Percentiles rank a stretch among this genome's conserved stretches.
Conservation (phyloP, 2,888 invertebrate genomes). For the Drosophila birchii region DNA sequence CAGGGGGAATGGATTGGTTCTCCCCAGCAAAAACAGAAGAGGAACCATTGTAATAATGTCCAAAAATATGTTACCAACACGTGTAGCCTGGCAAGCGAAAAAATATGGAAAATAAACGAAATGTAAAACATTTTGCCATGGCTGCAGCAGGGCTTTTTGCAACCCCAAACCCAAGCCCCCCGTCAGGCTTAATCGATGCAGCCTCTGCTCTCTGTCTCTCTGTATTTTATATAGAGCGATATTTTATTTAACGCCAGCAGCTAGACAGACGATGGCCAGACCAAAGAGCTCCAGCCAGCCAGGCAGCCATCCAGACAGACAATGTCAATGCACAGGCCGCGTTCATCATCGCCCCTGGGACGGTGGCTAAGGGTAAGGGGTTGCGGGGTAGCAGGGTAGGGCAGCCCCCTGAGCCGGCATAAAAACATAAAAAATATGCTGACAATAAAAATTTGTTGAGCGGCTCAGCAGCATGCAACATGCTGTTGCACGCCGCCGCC, state of each 20-base stretch:
- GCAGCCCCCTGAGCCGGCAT: constrained; percentile 44
- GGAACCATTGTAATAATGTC: constrained; percentile 76
- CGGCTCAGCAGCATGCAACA: constrained; percentile 76
- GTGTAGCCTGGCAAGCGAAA: constrained; percentile 61
- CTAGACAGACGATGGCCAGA: constrained; percentile 45
- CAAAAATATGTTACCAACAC: constrained; percentile 79
- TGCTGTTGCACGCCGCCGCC: constrained; percentile 67
- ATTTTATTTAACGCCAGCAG: constrained; percentile 81
- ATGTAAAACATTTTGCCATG: constrained; percentile 49
- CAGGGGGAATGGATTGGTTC: constrained; percentile 7
- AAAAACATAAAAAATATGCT: constrained; percentile 77
- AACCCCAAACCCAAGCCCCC: constrained; percentile 27
- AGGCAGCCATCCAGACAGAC: constrained; percentile 45
- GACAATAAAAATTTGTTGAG: constrained; percentile 76
- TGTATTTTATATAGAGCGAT: constrained; percentile 69
- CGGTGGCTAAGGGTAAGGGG: neutral
- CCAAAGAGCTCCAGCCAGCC: neutral
- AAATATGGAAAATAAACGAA: constrained; percentile 43
- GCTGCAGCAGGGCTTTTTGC: constrained; percentile 40
- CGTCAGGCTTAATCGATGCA: constrained; percentile 75
- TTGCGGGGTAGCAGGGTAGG: neutral
- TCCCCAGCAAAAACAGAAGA: constrained; percentile 35
- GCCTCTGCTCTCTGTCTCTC: constrained; percentile 42
- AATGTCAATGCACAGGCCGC: constrained; percentile 72
- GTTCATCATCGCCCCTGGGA: constrained; percentile 68